Conservation (phyloP, 2,113 vertebrate genomes). For the Cebidichthys violaceus region DNA sequence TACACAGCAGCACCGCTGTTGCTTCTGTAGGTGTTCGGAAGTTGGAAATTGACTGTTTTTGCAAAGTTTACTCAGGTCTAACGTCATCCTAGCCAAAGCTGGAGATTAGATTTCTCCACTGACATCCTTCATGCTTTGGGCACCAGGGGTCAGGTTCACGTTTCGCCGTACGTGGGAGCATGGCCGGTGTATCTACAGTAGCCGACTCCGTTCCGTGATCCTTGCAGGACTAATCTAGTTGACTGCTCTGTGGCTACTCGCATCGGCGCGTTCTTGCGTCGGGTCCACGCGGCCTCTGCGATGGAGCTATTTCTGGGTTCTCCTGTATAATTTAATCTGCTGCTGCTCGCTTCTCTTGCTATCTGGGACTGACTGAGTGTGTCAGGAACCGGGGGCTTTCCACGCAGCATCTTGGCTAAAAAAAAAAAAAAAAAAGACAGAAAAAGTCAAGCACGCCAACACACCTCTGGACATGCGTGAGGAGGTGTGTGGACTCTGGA, state of each 20-base stretch:
- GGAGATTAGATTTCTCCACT: background rate
- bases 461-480: background rate
- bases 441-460: constrained; percentile 37
- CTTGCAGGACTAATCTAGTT: constrained; percentile 57
- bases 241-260: constrained; percentile 63
- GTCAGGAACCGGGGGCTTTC: constrained; percentile 62
- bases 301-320: constrained; percentile 82
- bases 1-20: constrained; percentile 1
- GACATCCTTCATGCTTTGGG: background rate
- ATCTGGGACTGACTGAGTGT: constrained; percentile 68
- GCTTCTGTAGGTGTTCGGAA: too few relatives aligned
- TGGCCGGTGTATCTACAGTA: background rate
- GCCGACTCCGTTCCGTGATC: constrained; percentile 36
- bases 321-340: constrained; percentile 85
- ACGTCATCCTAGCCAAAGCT: background rate
- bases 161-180: background rate
- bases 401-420: constrained; percentile 35
- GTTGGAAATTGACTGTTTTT: background rate
- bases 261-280: constrained; percentile 61
- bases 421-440: background rate
- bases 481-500: background rate
- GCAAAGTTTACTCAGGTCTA: background rate
- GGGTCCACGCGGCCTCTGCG: constrained; percentile 66
- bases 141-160: constrained; percentile 19
- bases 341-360: constrained; percentile 69